Evolutionary conservation across 1,140 invertebrate species (phyloP).

Genomic region (Zaprionus ornatus): DNA sequence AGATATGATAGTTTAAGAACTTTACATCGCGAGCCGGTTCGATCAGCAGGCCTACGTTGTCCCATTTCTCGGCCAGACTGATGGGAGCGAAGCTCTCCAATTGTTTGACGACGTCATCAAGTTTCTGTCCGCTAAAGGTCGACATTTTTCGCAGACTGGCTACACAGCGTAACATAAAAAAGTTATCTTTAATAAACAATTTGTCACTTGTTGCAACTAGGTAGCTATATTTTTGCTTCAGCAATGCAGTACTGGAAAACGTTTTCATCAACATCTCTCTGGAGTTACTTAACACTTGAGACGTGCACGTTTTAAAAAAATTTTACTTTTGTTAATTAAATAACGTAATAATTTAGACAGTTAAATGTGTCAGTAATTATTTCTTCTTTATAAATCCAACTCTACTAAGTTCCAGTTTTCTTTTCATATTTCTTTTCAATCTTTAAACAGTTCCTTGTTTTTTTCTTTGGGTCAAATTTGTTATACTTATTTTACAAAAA

Average conservation of each 20-base stretch:
- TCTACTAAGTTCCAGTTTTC: neutral
- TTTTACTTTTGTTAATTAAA: neutral
- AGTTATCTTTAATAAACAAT: neutral
- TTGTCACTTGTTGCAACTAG: neutral
- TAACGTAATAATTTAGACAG: neutral
- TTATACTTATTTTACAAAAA: too few species aligned
- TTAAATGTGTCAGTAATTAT: too few species aligned
- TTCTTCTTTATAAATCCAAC: neutral
- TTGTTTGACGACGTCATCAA: conserved; percentile 86
- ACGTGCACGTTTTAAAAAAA: neutral
- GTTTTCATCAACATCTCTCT: neutral
- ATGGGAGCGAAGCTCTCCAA: conserved; percentile 90
- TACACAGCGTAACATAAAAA: conserved; percentile 29
- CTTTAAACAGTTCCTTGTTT: too few species aligned
- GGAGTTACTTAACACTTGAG: neutral
- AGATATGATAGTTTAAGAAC: neutral
- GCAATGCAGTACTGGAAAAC: conserved; percentile 14
- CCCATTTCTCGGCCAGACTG: conserved; percentile 93
- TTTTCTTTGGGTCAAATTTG: too few species aligned
- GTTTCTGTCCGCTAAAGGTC: conserved; percentile 83
- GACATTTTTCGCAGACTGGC: conserved; percentile 49
- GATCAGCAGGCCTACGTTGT: conserved; percentile 96
- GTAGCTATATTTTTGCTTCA: neutral
- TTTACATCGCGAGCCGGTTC: conserved; percentile 87
- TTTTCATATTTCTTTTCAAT: too few species aligned